These are phyloP conservation scores for Lasioglossum leucozonium DNA, from an alignment of 2,888 invertebrate species.

Conservation along the genomic window DNA sequence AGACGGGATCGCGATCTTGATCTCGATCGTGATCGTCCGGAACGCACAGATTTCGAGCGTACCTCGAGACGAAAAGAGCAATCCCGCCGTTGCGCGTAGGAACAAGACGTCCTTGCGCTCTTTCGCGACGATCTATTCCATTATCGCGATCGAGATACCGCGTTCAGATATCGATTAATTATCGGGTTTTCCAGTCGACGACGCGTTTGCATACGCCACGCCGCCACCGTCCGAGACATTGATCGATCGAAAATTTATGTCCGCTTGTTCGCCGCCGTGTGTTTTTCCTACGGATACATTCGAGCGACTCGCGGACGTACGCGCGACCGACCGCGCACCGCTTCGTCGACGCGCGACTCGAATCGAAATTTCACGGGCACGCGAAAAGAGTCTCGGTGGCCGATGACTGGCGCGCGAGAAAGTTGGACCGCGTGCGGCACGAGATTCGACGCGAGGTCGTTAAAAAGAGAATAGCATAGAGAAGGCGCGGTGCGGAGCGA, in stretches of 20 bases:
- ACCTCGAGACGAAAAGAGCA: slow-evolving; percentile 47
- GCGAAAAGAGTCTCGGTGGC: not conserved
- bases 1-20: not conserved
- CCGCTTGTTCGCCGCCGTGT: not conserved
- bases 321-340: slow-evolving; percentile 2
- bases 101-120: slow-evolving; percentile 62
- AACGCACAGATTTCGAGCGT: slow-evolving; percentile 23
- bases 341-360: not conserved
- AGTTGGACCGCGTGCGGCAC: not conserved
- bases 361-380: slow-evolving; percentile 11
- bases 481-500: not conserved
- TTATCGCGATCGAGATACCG: slow-evolving; percentile 57
- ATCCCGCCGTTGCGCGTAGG: slow-evolving; percentile 64
- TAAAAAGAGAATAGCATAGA: slow-evolving; percentile 7
- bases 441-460: slow-evolving; percentile 6
- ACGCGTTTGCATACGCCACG: slow-evolving; percentile 48
- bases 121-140: slow-evolving; percentile 49
- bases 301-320: slow-evolving; percentile 21
- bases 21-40: not conserved
- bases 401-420: not conserved
- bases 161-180: slow-evolving; percentile 58
- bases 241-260: slow-evolving; percentile 59
- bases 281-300: not conserved
- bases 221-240: slow-evolving; percentile 38
- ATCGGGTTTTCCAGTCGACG: slow-evolving; percentile 50